Percentiles rank a stretch among this genome's conserved stretches.
Conservation (phyloP, 2,113 vertebrate genomes). For the Emydura subglobosa region DNA sequence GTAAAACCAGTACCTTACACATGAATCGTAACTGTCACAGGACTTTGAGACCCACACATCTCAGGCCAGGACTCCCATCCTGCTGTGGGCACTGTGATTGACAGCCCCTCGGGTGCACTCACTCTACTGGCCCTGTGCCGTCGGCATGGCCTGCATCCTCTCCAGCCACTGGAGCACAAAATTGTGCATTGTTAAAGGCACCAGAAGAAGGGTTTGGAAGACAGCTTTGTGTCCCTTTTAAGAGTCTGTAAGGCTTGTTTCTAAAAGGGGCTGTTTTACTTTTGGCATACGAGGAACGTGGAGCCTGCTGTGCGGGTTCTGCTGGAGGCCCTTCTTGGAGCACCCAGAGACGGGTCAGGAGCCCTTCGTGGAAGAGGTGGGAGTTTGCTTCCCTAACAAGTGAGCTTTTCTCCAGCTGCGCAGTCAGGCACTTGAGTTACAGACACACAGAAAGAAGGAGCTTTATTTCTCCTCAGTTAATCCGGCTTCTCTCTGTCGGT, state of each 20-base stretch:
- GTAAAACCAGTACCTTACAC: neutral
- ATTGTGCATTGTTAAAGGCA: neutral
- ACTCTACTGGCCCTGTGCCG: neutral
- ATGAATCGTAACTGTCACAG: neutral
- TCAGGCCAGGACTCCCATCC: neutral
- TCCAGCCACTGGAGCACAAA: fast-evolving
- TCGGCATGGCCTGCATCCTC: neutral
- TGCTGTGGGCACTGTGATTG: no score
- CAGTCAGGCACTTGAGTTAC: neutral
- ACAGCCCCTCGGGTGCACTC: neutral
- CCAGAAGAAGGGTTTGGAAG: neutral
- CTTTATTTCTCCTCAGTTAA: neutral
- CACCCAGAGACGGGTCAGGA: neutral
- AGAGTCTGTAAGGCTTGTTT: neutral
- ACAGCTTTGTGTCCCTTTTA: fast-evolving
- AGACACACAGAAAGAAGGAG: neutral
- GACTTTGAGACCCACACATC: neutral
- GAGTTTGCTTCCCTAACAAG: neutral
- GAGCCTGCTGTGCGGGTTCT: neutral
- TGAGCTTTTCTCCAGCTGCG: neutral
- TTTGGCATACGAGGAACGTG: neutral
- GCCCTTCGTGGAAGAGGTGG: neutral
- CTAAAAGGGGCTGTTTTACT: neutral
- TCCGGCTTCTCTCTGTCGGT: neutral
- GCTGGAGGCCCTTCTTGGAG: neutral